Evolutionary conservation across 2,797 vertebrate genomes (phyloP).

Genomic region (Manis pentadactyla): DNA sequence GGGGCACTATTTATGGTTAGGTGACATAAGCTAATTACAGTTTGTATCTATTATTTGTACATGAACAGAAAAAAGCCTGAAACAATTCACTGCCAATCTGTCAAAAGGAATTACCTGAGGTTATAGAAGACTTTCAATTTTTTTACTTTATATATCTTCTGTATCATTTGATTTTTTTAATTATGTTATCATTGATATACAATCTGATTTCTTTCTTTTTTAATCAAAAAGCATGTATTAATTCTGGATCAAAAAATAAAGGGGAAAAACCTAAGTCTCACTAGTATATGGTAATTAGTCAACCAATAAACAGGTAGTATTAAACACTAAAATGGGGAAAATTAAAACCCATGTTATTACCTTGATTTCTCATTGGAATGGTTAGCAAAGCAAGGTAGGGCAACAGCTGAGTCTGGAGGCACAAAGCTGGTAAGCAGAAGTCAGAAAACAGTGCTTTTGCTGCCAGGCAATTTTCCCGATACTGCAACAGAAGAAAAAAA

Average conservation of each 20-base stretch:
- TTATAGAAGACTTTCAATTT: neutral
- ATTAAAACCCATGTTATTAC: constrained; percentile 83
- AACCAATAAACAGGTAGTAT: neutral
- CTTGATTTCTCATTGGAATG: constrained; percentile 95
- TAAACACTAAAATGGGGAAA: neutral
- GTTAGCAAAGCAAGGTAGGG: constrained; percentile 94
- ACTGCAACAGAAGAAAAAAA: constrained; percentile 85
- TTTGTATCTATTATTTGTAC: neutral
- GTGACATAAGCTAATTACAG: neutral
- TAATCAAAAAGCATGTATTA: neutral
- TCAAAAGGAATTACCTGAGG: neutral
- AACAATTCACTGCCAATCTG: neutral
- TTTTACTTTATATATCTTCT: constrained; percentile 29
- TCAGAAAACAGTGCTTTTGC: constrained; percentile 94
- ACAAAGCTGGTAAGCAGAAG: constrained; percentile 92
- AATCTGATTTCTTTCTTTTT: neutral
- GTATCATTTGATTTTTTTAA: neutral
- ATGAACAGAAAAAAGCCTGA: neutral
- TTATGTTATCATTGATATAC: too few relatives aligned
- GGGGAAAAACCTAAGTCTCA: neutral
- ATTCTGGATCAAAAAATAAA: constrained; percentile 25
- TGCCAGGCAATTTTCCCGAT: constrained; percentile 92
- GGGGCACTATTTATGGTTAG: neutral
- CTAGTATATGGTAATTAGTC: neutral
- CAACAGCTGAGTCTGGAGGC: constrained; percentile 94